Evolutionary conservation across 2,888 invertebrate species (phyloP).

Genomic region (Deilephila elpenor): DNA sequence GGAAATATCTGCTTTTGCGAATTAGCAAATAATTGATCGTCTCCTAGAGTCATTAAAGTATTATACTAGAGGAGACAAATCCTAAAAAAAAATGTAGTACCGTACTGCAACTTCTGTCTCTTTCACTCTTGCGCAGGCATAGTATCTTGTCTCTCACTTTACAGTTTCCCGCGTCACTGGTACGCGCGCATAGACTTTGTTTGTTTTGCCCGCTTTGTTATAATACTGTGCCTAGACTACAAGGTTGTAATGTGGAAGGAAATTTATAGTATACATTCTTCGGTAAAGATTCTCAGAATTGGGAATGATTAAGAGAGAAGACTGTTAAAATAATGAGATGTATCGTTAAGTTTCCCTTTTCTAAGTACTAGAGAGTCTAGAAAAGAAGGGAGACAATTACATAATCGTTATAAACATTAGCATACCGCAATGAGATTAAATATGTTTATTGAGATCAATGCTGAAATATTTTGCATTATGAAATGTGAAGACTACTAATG

Average conservation of each 20-base stretch:
- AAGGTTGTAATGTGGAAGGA: not conserved
- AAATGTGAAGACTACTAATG: not conserved
- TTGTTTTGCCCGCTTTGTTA: too few species aligned
- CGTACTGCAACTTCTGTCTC: too few species aligned
- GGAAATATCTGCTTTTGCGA: not conserved
- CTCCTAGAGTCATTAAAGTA: too few species aligned
- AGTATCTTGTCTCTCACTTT: too few species aligned
- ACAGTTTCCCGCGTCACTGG: too few species aligned
- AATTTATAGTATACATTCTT: conserved; percentile 17
- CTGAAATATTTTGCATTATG: not conserved
- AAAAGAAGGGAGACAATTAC: conserved; percentile 10
- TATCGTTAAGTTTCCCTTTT: conserved; percentile 16
- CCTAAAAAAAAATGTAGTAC: too few species aligned
- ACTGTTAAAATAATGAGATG: conserved; percentile 23
- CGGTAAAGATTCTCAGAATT: conserved; percentile 16
- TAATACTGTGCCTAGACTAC: not conserved
- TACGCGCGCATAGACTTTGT: too few species aligned
- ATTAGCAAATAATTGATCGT: not conserved
- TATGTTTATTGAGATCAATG: not conserved
- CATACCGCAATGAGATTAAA: conserved; percentile 5
- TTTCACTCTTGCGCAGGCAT: too few species aligned
- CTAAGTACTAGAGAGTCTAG: not conserved
- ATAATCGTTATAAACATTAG: conserved; percentile 7
- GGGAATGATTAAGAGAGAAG: conserved; percentile 23
- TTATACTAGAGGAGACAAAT: too few species aligned